phyloP scores from a whole-genome alignment of 2,113 vertebrate species.

The Natator depressus region DNA sequence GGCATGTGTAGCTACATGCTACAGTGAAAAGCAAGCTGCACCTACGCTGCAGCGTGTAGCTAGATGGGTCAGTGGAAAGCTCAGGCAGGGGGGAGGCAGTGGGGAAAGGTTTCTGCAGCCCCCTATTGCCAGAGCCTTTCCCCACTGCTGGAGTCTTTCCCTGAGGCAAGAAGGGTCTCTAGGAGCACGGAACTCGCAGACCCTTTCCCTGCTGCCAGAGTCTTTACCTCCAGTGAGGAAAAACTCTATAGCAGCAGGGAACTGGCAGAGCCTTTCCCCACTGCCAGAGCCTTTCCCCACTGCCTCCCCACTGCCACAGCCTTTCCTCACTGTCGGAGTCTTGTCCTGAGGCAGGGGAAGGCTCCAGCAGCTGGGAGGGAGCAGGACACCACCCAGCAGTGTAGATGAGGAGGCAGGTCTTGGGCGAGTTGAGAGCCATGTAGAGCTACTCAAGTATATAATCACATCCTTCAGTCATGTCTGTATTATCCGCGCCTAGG shows the following conservation, averaged over 20 bases:
- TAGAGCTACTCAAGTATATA: too few relatives aligned
- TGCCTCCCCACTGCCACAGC: neutral
- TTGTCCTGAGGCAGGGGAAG: neutral
- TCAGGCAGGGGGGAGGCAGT: neutral
- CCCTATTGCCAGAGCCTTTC: neutral
- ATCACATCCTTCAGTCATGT: neutral
- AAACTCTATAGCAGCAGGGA: neutral
- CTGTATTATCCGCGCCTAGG: neutral
- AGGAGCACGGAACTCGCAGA: neutral
- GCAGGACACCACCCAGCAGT: neutral
- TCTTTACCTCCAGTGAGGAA: neutral
- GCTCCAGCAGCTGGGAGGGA: neutral
- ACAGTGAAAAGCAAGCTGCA: neutral
- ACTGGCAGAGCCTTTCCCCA: neutral
- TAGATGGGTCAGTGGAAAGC: neutral
- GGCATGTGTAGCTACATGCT: neutral
- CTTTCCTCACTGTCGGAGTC: neutral
- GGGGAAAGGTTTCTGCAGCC: neutral
- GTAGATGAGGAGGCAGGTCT: neutral
- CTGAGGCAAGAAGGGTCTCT: neutral
- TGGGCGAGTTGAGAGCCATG: neutral
- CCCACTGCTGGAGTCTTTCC: neutral
- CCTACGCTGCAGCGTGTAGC: neutral
- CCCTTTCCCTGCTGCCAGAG: neutral
- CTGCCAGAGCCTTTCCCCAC: neutral